Evolutionary conservation across 2,797 vertebrate genomes (phyloP).

Genomic region (Parambassis ranga): DNA sequence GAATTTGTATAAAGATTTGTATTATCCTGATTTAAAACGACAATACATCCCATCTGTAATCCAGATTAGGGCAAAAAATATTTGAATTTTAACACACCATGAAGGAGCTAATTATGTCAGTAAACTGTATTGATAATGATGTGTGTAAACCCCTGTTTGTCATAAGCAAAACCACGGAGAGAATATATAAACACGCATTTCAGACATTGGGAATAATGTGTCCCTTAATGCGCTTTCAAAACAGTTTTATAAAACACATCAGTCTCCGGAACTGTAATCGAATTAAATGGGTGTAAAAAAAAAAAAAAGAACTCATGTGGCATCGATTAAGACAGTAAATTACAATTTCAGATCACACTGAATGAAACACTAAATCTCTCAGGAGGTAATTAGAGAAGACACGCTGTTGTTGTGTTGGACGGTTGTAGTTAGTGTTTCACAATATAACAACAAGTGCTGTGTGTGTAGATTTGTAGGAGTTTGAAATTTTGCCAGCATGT

Average conservation of each 20-base stretch:
- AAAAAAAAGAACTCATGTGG: slow-evolving; percentile 19
- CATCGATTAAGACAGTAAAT: slow-evolving; percentile 29
- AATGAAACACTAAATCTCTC: slow-evolving; percentile 22
- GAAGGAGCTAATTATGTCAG: too few species aligned
- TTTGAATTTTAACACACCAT: not conserved
- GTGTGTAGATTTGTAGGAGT: not conserved
- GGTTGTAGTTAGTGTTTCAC: slow-evolving; percentile 25
- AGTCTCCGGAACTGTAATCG: slow-evolving; percentile 27
- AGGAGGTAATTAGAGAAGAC: slow-evolving; percentile 28
- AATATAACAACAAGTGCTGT: slow-evolving; percentile 29
- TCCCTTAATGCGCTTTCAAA: not conserved
- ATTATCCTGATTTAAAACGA: too few species aligned
- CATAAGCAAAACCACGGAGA: not conserved
- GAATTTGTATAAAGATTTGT: too few species aligned
- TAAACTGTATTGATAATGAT: not conserved
- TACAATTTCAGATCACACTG: slow-evolving; percentile 7
- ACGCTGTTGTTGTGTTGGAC: slow-evolving; percentile 2
- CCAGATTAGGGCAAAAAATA: not conserved
- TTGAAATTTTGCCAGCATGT: slow-evolving; percentile 11
- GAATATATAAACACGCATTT: not conserved
- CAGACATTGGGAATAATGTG: not conserved
- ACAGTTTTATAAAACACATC: slow-evolving; percentile 4
- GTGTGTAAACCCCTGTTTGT: not conserved
- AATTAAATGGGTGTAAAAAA: slow-evolving; percentile 19
- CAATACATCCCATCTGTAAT: not conserved